Evolutionary conservation across 2,888 invertebrate species (phyloP).

Genomic region (Holacanthella duospinosa): DNA sequence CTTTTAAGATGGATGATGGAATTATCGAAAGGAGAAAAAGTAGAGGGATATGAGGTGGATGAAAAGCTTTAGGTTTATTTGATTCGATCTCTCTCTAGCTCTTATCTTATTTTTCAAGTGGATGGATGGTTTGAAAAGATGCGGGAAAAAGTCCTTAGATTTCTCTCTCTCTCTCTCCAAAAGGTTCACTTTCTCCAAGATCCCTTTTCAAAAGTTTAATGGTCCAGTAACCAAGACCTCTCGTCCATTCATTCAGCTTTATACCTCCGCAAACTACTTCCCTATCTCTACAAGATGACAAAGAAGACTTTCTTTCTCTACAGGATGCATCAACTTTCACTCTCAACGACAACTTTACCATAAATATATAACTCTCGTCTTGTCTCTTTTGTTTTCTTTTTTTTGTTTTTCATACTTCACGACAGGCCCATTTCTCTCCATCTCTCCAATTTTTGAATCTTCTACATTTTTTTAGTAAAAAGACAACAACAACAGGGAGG

Average conservation of each 20-base stretch:
- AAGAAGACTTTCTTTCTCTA: neutral
- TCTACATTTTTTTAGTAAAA: neutral
- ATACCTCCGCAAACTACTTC: constrained; percentile 1
- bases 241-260: constrained; percentile 5
- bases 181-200: constrained; percentile 4
- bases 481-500: neutral
- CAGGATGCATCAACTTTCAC: too few species aligned
- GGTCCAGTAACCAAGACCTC: constrained; percentile 6
- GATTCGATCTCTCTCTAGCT: constrained; percentile 2
- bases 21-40: neutral
- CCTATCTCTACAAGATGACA: constrained; percentile 3
- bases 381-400: neutral
- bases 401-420: neutral
- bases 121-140: neutral
- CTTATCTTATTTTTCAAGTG: constrained; percentile 5
- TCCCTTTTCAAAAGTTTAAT: constrained; percentile 6
- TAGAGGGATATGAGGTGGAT: constrained; percentile 2
- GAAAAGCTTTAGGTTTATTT: constrained; percentile 1
- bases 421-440: neutral
- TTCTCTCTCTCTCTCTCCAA: neutral
- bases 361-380: neutral
- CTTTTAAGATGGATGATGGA: constrained; percentile 1
- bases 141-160: too few species aligned
- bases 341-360: too few species aligned
- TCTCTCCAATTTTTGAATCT: too few species aligned